Evolutionary conservation across 2,888 invertebrate genomes (phyloP).

Genomic region (Didymodactylos carnosus): DNA sequence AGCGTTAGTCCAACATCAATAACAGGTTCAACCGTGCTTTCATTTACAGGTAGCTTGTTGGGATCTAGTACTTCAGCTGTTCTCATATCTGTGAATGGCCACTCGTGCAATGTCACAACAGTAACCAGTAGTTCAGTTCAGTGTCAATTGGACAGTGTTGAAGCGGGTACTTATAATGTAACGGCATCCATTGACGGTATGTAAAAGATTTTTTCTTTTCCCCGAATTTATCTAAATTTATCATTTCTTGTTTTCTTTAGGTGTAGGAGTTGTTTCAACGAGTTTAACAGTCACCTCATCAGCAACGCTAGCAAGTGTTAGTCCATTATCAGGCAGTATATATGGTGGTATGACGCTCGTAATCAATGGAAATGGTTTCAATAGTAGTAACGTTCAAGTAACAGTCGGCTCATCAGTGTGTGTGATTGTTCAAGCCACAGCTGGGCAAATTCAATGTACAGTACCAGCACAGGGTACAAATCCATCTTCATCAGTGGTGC

Average conservation of each 20-base stretch:
- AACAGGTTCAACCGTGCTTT: not conserved
- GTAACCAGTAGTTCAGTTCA: not conserved
- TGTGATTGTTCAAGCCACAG: not conserved
- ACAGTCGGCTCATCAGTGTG: not conserved
- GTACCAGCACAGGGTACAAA: conserved; percentile 1
- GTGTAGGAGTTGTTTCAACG: not conserved
- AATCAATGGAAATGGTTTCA: conserved; percentile 9
- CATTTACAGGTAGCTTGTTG: not conserved
- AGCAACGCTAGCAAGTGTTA: not conserved
- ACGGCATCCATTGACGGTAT: not conserved
- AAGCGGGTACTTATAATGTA: not conserved
- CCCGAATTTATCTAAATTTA: no score
- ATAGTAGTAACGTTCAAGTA: not conserved
- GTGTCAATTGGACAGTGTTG: not conserved
- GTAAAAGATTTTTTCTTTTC: not conserved
- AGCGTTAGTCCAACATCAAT: not conserved
- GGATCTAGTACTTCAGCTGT: not conserved
- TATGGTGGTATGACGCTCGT: not conserved
- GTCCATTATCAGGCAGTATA: not conserved
- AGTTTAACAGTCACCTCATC: not conserved
- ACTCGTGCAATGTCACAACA: not conserved
- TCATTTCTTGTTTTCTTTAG: not conserved
- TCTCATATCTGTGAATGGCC: not conserved
- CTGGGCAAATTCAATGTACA: not conserved
- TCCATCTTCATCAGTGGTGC: not conserved